A percentile compares a stretch with the other conserved stretches of the same genome.
Conservation (phyloP, 2,888 invertebrate genomes). For the Ectobius pallidus region DNA sequence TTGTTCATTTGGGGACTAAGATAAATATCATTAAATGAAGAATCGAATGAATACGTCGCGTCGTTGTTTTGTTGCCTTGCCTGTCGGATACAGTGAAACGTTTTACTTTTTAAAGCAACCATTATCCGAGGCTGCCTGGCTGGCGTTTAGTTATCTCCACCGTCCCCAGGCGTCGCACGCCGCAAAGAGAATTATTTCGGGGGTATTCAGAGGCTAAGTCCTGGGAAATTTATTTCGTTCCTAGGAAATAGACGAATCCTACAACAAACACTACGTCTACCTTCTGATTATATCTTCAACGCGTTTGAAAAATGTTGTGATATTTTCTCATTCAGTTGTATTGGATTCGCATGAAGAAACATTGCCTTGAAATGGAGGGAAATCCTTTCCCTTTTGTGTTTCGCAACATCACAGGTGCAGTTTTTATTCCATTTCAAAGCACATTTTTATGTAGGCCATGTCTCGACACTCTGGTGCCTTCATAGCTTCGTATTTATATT, state of each 20-base stretch:
- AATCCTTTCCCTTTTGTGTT: too few species aligned
- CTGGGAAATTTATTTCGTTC: constrained; percentile 9
- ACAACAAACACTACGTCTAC: not conserved
- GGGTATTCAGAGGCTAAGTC: constrained; percentile 21
- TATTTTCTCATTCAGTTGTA: too few species aligned
- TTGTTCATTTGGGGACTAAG: constrained; percentile 16
- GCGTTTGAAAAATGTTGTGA: not conserved
- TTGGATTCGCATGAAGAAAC: too few species aligned
- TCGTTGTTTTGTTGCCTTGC: not conserved
- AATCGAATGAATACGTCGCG: constrained; percentile 1
- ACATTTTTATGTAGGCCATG: too few species aligned
- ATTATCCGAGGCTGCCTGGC: not conserved
- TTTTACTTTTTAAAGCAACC: not conserved
- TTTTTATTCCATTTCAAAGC: too few species aligned
- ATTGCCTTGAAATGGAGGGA: too few species aligned
- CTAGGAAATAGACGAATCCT: constrained; percentile 5
- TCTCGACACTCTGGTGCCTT: too few species aligned
- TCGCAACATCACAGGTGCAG: too few species aligned
- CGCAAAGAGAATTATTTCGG: constrained; percentile 16
- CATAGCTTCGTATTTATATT: too few species aligned
- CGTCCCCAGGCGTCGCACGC: constrained; percentile 4
- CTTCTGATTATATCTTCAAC: constrained; percentile 1
- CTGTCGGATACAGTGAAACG: not conserved
- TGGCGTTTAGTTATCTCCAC: not conserved
- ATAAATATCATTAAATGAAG: constrained; percentile 21